Base-by-base conservation (phyloP, 1,140 invertebrate genomes). In the Drosophila guanche region DNA sequence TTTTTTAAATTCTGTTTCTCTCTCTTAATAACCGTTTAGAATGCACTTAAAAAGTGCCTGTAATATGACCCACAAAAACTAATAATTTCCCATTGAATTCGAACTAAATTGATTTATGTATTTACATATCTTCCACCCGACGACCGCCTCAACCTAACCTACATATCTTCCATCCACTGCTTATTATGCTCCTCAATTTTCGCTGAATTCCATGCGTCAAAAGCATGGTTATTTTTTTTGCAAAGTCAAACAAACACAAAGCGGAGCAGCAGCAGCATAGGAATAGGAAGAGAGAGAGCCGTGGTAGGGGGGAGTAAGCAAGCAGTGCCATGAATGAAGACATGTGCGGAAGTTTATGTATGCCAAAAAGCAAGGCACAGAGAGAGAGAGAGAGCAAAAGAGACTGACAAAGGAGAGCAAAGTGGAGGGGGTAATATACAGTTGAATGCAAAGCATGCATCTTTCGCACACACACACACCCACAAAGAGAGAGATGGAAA, bases 261-360 rank as follows among this genome's bases (percentile, higher is more conserved):
- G 50, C 25, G 56, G 8, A 45, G 2, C 29, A 33, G 27, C 16
- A 61, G 25, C 41, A 58, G 53, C 40, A 56, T 23, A 27, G 37
- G 20, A 43, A 52, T 14, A 16, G 5, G 27, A 25, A 22, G 40
- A 8, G 7, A 20, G 7, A 46, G 41, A 42, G 43, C n/a, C n/a
- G n/a, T n/a, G 33, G 69, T 47, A 47, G 27, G 59, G 48, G 51
- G 40, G 55, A 59, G 63, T 48, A 50, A 70, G 51, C 43, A 43
- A 5, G 46, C 68, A 76, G 50, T 77, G 77, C 60, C 60, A 88
- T 85, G 83, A 85, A 85, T 85, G 81, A 88, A 85, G 60, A 46
- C 57, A 66, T 67, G 50, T 59, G 58, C 83, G 69, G 74, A 83
- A 83, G 74, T 88, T 74, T 78, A 56, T 68, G 61, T 68, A 51